These are phyloP conservation scores for Cercocebus atys DNA, from an alignment of 2,113 vertebrate genomes.

Conservation along the genomic window DNA sequence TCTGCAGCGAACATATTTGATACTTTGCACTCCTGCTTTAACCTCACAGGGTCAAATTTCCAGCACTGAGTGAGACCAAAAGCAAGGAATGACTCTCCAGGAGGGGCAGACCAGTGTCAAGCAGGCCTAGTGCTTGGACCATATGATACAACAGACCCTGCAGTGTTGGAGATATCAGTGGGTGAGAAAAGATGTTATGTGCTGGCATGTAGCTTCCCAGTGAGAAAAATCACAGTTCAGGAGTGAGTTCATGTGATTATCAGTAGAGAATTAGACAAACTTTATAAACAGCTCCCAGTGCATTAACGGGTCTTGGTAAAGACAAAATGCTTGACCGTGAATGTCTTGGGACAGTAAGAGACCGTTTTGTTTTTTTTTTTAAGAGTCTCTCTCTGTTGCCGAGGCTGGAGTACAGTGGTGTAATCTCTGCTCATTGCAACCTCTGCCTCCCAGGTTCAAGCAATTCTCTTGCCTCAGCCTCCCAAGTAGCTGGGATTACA, in stretches of 20 bases:
- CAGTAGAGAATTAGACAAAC: neutral
- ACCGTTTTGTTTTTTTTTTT: too few relatives aligned
- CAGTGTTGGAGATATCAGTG: neutral
- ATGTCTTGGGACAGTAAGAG: neutral
- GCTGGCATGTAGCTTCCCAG: neutral
- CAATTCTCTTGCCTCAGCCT: too few relatives aligned
- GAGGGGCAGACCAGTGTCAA: neutral
- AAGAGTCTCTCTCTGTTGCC: rapidly evolving
- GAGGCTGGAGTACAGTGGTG: too few relatives aligned
- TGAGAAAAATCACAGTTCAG: neutral
- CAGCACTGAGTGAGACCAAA: neutral
- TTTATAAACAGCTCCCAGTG: neutral
- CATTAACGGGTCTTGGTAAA: neutral
- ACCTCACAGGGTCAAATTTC: neutral
- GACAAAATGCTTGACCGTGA: neutral
- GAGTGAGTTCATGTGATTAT: neutral
- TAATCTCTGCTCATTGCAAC: too few relatives aligned
- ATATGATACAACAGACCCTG: neutral
- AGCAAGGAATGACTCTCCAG: neutral
- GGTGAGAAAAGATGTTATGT: neutral
- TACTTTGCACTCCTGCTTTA: neutral
- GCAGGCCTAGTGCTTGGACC: neutral
- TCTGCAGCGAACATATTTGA: neutral
- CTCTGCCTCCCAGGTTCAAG: too few relatives aligned
- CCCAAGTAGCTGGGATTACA: too few relatives aligned